Percentiles rank a stretch among this genome's conserved stretches.
phyloP scores from a whole-genome alignment of 2,888 invertebrate species.

The Pycnomerus fuliginosus region DNA sequence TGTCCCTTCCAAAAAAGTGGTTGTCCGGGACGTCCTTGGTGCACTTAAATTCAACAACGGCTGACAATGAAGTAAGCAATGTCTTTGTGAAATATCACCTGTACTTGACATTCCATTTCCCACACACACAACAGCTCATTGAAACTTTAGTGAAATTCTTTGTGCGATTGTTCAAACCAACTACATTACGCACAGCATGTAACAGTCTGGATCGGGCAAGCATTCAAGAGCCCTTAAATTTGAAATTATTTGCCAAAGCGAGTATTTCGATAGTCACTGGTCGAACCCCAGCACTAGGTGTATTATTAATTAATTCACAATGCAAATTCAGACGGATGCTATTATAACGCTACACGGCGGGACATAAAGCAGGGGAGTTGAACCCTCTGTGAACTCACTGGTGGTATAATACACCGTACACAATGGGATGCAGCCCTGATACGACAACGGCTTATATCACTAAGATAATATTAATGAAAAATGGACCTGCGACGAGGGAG shows the following conservation, averaged over 20 bases:
- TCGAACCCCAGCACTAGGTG: constrained; percentile 18
- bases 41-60: constrained; percentile 46
- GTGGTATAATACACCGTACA: constrained; percentile 46
- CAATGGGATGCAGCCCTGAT: constrained; percentile 41
- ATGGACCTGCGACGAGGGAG: no score
- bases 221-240: no score
- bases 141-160: neutral
- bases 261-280: no score
- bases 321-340: constrained; percentile 45
- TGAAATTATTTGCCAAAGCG: constrained; percentile 31
- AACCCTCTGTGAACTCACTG: constrained; percentile 48
- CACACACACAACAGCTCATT: constrained; percentile 2
- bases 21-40: constrained; percentile 56
- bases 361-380: constrained; percentile 35
- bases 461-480: constrained; percentile 41
- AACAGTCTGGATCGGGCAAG: constrained; percentile 4
- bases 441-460: constrained; percentile 44
- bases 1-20: constrained; percentile 72
- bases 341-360: constrained; percentile 43
- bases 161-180: neutral
- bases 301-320: constrained; percentile 47
- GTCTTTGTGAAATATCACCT: constrained; percentile 5
- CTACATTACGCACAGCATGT: neutral
- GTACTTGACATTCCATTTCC: constrained; percentile 26
- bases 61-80: constrained; percentile 42